Base-by-base conservation (phyloP, 2,888 invertebrate species). In the Tryphoninae sp. region DNA sequence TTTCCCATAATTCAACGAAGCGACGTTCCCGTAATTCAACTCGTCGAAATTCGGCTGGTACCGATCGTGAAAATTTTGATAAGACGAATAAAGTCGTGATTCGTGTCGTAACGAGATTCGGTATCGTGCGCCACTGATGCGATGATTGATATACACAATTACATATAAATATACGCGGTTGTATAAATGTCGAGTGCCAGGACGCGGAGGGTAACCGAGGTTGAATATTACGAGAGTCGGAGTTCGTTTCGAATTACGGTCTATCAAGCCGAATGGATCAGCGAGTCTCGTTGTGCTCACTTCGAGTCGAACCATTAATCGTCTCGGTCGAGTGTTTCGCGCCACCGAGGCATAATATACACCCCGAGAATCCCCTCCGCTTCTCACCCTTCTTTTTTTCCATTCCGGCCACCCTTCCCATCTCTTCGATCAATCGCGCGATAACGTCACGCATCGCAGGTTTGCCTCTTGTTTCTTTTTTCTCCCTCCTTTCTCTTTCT, bases 381-480 rank as follows among this genome's bases (percentile, higher is more conserved):
- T 42, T 51, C 40, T 53, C 33, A 22, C 16, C 40, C 22, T 73
- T 77, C 26, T 3, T 26, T 26, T 26, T 26, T 40, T 40, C 13
- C 16, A 40, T 61, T 61, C 53, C 33, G 23, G n/a, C 40, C 68
- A 64, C 53, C 62, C 61, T 22, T 45, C 6, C 76, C 16, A 76
- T 75, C 76, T 80, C 33, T 33, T 67, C 6, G 80, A 80, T 81
- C 49, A 73, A 81, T 81, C 77, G 77, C 61, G 45, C 40, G 83
- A 84, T 83, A 80, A 74, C 78, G 80, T 83, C 84, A 72, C 62
- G 77, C 78, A 69, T 77, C 75, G 71, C 49, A 53, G 49, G 22
- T 72, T 62, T 73, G 67, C 61, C 53, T 53, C 45, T 45, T 45
- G 65, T 58, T 33, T 2, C 7, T 2, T 11, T 7, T 42, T 16